These are phyloP conservation scores for Corythaeola cristata DNA, from an alignment of 2,113 vertebrate species.

Conservation along the genomic window DNA sequence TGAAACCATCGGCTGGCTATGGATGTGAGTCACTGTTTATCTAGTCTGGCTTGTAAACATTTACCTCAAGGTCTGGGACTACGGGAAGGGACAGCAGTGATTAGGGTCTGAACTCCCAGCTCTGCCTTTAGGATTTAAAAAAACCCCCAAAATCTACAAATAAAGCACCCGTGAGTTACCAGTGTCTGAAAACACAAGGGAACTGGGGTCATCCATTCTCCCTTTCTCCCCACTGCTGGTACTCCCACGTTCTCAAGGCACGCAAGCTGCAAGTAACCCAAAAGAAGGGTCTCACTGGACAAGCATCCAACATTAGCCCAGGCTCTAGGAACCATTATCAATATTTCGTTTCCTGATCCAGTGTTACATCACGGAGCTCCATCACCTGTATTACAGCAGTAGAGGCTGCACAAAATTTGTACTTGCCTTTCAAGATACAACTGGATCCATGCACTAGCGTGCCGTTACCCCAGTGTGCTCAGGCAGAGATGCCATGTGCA, in stretches of 20 bases:
- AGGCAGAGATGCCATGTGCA: background rate
- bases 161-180: background rate
- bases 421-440: background rate
- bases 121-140: background rate
- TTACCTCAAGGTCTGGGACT: background rate
- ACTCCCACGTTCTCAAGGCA: background rate
- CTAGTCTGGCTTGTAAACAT: background rate
- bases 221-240: fast-evolving
- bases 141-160: no score
- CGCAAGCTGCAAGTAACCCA: background rate
- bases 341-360: background rate
- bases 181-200: background rate
- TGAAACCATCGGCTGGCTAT: background rate
- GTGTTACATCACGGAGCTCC: background rate
- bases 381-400: background rate
- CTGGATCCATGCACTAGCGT: background rate
- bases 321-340: background rate
- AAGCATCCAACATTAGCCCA: fast-evolving
- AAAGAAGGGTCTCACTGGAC: background rate
- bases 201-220: background rate
- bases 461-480: background rate
- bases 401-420: background rate
- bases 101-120: background rate
- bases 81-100: background rate
- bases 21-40: background rate